Base-by-base conservation (phyloP, 2,888 invertebrate genomes). In the Stenodema calcarata region DNA sequence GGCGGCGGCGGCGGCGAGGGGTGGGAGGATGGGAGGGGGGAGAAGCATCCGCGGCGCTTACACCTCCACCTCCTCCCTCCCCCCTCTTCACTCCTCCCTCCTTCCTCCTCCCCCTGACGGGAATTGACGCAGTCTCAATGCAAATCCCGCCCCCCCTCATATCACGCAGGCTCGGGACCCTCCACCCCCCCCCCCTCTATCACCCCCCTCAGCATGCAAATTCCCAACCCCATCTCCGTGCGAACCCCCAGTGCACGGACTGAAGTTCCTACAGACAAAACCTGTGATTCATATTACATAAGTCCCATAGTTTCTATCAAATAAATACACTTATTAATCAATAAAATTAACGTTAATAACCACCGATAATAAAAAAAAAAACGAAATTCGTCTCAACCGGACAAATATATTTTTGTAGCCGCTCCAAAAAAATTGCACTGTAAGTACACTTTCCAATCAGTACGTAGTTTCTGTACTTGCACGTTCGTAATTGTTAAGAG, bases 231-330 rank as follows among this genome's bases (percentile, higher is more conserved):
- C 83, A 14, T 70, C 69, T 44, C 73, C 75, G 28, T 47, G 7
- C 70, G 35, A 47, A 16, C 84, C 42, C 73, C 84, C 84, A 84
- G 84, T 84, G 84, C 84, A 84, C 84, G 84, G 84, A 54, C 84
- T 84, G 84, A 84, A 84, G 84, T 84, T 84, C 84, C 84, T 84
- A 84, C 84, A 84, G 84, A 84, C 84, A 84, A 84, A 84, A 84
- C 84, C 84, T 84, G 84, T 84, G 84, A 84, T 84, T 84, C 84
- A 73, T 84, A 84, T 84, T 84, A 44, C 9, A 73, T 84, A 73
- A 70, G 75, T 84, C 73, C n/a, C 44, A 16, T 82, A 69, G 62
- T 75, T 47, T 73, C 2, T 73, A 42, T 23, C 23, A 78, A 42
- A 27, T 6, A 28, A 70, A 35, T 4, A 35, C 70, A 73, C n/a